Evolutionary conservation across 2,797 vertebrate species (phyloP).

Genomic region (Setipinna tenuifilis): DNA sequence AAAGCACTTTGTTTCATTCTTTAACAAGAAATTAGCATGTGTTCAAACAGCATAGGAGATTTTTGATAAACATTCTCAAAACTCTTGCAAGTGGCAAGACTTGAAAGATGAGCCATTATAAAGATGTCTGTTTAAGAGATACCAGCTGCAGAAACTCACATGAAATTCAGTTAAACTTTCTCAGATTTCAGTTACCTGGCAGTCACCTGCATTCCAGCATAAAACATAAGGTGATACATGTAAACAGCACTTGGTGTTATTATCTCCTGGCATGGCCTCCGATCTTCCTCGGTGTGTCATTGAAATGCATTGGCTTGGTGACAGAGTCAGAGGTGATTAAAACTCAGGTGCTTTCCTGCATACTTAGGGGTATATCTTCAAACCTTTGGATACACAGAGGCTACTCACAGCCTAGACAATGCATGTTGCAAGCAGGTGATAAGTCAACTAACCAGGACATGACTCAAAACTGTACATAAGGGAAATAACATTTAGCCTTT

Average conservation of each 20-base stretch:
- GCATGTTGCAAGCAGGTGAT: background rate
- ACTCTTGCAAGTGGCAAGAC: background rate
- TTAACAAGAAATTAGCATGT: background rate
- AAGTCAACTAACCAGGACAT: background rate
- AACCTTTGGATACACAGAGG: background rate
- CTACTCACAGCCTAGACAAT: background rate
- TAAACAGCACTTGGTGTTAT: conserved; percentile 8
- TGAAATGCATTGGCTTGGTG: background rate
- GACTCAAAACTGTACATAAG: background rate
- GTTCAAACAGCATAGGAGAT: background rate
- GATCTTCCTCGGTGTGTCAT: background rate
- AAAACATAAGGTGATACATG: background rate
- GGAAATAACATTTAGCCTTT: background rate
- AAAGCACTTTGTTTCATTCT: background rate
- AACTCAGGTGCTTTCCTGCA: background rate
- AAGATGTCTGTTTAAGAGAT: background rate
- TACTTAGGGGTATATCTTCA: background rate
- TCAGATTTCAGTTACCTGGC: background rate
- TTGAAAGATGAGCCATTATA: background rate
- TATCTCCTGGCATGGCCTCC: background rate
- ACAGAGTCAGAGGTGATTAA: background rate
- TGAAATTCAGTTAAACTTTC: background rate
- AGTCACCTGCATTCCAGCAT: conserved; percentile 5
- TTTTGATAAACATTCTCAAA: background rate
- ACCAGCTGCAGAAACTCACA: conserved; percentile 1